phyloP scores from a whole-genome alignment of 2,113 vertebrate species.

The Mastomys natalensis region DNA sequence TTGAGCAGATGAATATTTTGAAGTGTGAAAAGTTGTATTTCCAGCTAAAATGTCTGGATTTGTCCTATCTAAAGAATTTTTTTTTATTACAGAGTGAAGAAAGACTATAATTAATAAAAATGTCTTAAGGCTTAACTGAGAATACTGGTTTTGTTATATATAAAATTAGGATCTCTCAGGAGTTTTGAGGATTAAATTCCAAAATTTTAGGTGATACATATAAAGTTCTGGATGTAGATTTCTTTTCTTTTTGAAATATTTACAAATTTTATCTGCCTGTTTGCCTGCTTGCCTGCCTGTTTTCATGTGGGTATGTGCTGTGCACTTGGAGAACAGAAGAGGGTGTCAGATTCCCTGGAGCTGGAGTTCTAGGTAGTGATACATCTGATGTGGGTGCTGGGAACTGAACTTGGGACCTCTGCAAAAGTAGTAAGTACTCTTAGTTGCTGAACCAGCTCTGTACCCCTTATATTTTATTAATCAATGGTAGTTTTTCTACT shows the following conservation, averaged over 20 bases:
- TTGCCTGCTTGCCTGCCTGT: not conserved
- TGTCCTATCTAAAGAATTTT: not conserved
- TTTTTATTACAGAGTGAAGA: not conserved
- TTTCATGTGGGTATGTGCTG: not conserved
- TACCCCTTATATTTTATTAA: not conserved
- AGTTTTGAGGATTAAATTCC: not conserved
- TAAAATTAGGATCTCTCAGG: conserved; percentile 19
- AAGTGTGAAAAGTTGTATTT: conserved; percentile 25
- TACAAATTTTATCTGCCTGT: not conserved
- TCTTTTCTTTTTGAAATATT: not conserved
- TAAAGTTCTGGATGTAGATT: not conserved
- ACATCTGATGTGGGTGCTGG: not conserved
- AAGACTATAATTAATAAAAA: not conserved
- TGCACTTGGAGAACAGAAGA: not conserved
- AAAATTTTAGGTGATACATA: not conserved
- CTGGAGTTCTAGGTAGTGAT: not conserved
- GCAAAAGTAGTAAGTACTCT: not conserved
- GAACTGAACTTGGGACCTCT: not conserved
- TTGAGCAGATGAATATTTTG: not conserved
- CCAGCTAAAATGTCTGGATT: conserved; percentile 1
- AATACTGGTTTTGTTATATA: conserved; percentile 20
- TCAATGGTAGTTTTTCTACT: not conserved
- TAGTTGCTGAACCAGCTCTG: not conserved
- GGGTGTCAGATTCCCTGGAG: not conserved
- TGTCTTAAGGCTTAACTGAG: not conserved